Evolutionary conservation across 2,888 invertebrate genomes (phyloP), one percentile per base, ranked within the genome.

Genomic region (Dexiosoma caninum): DNA sequence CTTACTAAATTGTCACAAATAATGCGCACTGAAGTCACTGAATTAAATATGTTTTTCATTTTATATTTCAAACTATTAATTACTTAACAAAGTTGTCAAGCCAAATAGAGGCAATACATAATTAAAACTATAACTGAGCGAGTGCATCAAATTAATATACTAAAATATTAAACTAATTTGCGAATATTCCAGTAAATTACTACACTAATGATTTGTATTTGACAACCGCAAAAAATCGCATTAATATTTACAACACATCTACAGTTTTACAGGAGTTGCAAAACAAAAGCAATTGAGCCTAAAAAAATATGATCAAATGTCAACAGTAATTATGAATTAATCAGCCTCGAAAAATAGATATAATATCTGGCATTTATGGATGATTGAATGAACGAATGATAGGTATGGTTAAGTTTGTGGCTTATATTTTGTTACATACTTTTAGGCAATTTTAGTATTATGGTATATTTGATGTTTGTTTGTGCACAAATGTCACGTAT

Each of bases 281-380:
- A 14, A 21, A 21, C 14, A 23, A 19, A 69, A 35, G n/a, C 19
- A 14, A 57, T 57, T 37, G 19, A 6, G 35, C 7, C 9, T 4
- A 44, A 32, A 23, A 14, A 49, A 46, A 62, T 27, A 49, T 64
- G 69, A 62, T 40, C 46, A 77, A 62, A 70, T 70, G 62, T 77
- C 62, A 70, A 62, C 70, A 77, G n/a, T 30, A 77, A 64, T 70
- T 57, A 77, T 70, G 55, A 64, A 70, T 70, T 62, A 77, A 70
- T 53, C 30, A 51, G 30, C 14, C 10, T 51, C n/a, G 2, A 2
- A 49, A 60, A 7, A 30, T 51, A 5, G 40, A 19, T 19, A 55
- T 49, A 59, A 27, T 37, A 16, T 19, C 12, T 2, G 27, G 14
- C 16, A 49, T 49, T 2, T 30, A 1, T 35, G 2, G 30, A 37